These are phyloP conservation scores for Bambusicola thoracicus DNA, from an alignment of 2,113 vertebrate species.

Conservation along the genomic window DNA sequence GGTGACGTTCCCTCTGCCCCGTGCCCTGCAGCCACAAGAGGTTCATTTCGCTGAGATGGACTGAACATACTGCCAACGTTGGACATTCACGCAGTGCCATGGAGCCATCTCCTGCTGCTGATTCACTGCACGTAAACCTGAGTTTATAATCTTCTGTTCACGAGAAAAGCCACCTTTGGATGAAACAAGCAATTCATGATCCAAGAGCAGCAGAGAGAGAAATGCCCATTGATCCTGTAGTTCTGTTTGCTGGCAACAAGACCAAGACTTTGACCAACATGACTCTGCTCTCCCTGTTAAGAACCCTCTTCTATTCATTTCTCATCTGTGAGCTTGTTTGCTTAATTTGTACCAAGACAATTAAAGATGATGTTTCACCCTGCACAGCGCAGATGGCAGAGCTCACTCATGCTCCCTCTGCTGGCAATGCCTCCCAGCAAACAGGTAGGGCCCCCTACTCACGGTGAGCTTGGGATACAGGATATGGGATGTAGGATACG, in stretches of 20 bases:
- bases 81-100: not conserved
- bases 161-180: not conserved
- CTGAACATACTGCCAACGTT: not conserved
- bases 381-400: not conserved
- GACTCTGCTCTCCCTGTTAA: not conserved
- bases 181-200: not conserved
- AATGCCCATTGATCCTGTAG: not conserved
- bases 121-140: not conserved
- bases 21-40: not conserved
- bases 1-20: not conserved
- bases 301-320: not conserved
- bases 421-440: slow-evolving; percentile 35
- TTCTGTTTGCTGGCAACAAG: not conserved
- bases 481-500: too few species aligned
- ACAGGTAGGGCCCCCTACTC: accelerated
- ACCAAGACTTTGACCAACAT: not conserved
- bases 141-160: not conserved
- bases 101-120: not conserved
- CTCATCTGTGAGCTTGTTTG: not conserved
- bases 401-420: slow-evolving; percentile 59
- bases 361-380: not conserved
- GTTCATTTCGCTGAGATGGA: not conserved
- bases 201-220: not conserved
- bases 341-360: not conserved
- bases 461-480: not conserved